phyloP scores from a whole-genome alignment of 2,888 invertebrate species.

The Rhagophthalmus giganteus region DNA sequence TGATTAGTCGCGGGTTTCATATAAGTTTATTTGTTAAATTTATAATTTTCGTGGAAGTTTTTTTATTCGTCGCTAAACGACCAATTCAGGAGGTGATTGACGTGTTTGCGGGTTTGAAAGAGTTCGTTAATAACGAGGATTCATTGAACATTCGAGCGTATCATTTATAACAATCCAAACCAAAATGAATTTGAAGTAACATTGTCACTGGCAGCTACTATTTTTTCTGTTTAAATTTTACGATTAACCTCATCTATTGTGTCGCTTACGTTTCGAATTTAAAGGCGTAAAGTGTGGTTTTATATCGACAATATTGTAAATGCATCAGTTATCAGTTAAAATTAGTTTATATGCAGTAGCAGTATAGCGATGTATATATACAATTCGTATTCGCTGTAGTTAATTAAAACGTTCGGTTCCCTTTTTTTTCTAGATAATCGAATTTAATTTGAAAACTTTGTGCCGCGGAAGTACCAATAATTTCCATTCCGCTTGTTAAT shows the following conservation, averaged over 20 bases:
- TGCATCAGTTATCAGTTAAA: background rate
- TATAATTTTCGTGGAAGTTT: background rate
- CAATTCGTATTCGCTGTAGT: no score
- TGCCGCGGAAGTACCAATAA: conserved; percentile 7
- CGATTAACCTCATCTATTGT: no score
- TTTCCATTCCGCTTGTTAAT: conserved; percentile 10
- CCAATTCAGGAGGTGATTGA: background rate
- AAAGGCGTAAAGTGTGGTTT: no score
- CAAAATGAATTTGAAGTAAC: background rate
- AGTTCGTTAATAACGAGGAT: background rate
- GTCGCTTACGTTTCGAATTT: no score
- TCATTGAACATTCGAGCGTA: background rate
- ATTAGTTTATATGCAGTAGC: background rate
- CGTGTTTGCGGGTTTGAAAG: background rate
- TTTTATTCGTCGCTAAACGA: background rate
- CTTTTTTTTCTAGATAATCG: conserved; percentile 7
- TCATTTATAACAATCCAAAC: background rate
- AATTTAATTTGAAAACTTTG: conserved; percentile 15
- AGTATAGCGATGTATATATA: background rate
- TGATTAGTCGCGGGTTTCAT: no score
- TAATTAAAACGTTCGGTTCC: no score
- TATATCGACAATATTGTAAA: no score
- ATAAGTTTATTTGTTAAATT: no score
- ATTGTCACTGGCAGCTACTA: background rate
- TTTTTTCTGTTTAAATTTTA: no score